Base-by-base conservation (phyloP, 1,140 invertebrate genomes). In the Drosophila burlai region DNA sequence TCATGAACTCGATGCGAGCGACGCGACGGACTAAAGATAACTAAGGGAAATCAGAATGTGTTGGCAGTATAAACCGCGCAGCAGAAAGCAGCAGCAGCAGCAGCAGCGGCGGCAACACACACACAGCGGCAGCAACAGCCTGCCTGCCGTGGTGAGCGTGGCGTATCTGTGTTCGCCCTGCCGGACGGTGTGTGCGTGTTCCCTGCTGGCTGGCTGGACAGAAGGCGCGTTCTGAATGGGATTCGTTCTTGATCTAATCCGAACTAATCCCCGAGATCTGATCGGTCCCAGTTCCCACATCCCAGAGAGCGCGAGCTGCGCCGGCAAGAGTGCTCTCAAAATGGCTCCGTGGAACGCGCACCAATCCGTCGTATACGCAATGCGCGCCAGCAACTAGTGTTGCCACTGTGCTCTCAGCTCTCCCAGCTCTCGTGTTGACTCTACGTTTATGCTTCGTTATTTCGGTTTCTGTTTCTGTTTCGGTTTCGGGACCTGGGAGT, bases 11-110 rank as follows among this genome's bases (percentile, higher is more conserved):
- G 81, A 89, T 85, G 79, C 79, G 79, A 72, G 61, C 58, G 57
- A 79, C 76, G 59, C 84, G 81, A 78, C 81, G 80, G 84, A 72
- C 84, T 87, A 79, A 87, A 81, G 81, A 84, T 84, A 84, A 87
- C 84, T 87, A 73, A 87, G 76, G 84, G 84, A 87, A 87, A 87
- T 87, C 81, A 65, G 76, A 87, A 89, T 89, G 83, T 84, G 81
- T 81, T 90, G 74, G 77, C 78, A 89, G 84, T 90, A 90, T 84
- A 89, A 90, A 90, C 84, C 85, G 76, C 84, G 77, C 82, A 69
- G 84, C 81, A 89, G 62, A 83, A 76, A 66, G 42, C 62, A 83
- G 47, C 43, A 54, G 21, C 60, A 82, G 42, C 59, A 59, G 18
- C 60, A 50, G 45, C 67, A 63, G 11, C 59, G 54, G 18, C 46